Evolutionary conservation across 2,113 vertebrate species (phyloP), one percentile per base, ranked within the genome.

Genomic region (Patagioenas fasciata): DNA sequence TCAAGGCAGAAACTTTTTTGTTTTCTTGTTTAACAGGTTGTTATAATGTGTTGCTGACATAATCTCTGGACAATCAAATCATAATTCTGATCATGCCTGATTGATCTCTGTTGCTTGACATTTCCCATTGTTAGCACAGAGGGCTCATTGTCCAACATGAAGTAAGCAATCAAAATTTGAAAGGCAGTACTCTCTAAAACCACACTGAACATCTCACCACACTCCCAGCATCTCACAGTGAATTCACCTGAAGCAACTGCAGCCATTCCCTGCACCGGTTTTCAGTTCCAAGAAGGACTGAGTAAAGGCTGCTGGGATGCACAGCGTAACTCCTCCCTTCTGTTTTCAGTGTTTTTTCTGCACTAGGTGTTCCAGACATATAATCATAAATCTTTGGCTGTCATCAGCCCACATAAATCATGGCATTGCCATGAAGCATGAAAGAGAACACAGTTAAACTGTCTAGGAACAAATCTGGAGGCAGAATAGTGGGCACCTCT

Each of bases 301-400:
- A 38, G 42, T 84, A 58, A 50, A 65, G 56, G 28, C 72, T 87
- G n/a, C 77, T 87, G 89, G 38, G 54, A 84, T 21, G 40, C 53
- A 48, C n/a, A 69, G 44, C 28, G 61, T 60, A 48, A 53, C 58
- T 82, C 42, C 31, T 64, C 42, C 0, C 0, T 50, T 79, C 47
- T 80, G 62, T 25, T 74, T 73, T 56, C 25, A 34, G 42, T 56
- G 48, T 0, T 29, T 80, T 93, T 85, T 72, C 79, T 80, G 71
- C 38, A 40, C 48, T 80, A 72, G 26, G 28, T 91, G 36, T 96
- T 94, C 88, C 1, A 1, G 74, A 84, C 95, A 82, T 61, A 72
- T 20, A 89, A 72, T 44, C 44, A 75, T 82, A 89, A 88, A 91
- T 91, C 85, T 93, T 95, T 53, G 38, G 85, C 82, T 94, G 65